Conservation (phyloP, 2,888 invertebrate species). For the Ernsta delagoae region DNA sequence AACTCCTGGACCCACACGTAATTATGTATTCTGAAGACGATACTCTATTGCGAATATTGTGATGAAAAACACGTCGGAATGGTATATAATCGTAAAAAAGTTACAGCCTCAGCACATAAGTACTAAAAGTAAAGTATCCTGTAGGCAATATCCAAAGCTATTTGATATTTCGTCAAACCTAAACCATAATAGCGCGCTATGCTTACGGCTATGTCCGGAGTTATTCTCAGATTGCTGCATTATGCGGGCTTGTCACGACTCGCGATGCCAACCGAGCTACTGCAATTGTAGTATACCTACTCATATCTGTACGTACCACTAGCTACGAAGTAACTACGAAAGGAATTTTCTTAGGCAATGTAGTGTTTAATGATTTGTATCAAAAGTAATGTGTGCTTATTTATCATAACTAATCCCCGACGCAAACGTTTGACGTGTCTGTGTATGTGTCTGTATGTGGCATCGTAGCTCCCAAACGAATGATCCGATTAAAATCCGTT, state of each 20-base stretch:
- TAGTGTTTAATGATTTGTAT: too few relatives aligned
- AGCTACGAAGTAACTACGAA: neutral
- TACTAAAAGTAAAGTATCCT: neutral
- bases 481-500: too few relatives aligned
- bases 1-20: neutral
- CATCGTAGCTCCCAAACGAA: too few relatives aligned
- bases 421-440: too few relatives aligned
- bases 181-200: conserved; percentile 17
- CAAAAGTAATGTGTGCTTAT: too few relatives aligned
- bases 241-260: conserved; percentile 2
- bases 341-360: too few relatives aligned
- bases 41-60: neutral
- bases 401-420: too few relatives aligned
- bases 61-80: neutral
- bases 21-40: neutral
- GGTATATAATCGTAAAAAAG: conserved; percentile 5
- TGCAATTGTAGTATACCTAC: neutral
- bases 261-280: neutral
- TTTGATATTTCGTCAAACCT: conserved; percentile 5
- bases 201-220: conserved; percentile 24
- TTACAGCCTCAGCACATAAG: neutral
- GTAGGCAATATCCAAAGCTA: neutral
- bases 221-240: conserved; percentile 3
- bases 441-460: too few relatives aligned
- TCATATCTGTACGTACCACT: neutral